Base-by-base conservation (phyloP, 2,113 vertebrate genomes). In the Lagopus leucura region DNA sequence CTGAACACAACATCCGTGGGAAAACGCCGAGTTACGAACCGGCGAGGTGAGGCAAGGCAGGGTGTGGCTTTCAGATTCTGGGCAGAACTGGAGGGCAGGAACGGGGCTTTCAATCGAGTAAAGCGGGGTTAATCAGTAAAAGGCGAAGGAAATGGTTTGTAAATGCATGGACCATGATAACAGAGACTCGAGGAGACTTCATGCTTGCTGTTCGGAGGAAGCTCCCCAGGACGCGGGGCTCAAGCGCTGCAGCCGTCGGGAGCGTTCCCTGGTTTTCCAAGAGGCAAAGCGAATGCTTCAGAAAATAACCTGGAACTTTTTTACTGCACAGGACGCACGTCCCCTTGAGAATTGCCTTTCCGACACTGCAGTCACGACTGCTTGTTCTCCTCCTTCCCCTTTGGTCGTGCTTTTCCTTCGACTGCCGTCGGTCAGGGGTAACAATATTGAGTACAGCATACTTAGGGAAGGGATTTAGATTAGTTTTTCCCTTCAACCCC, bases 311-410 rank as follows among this genome's bases (percentile, higher is more conserved):
- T 30, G 58, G 58, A 90, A 89, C 38, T 63, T 81, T 73, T 30
- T 20, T 3, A 40, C 65, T 47, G n/a, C 36, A 43, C 69, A 60
- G 43, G n/a, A 28, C 4, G 2, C 1, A 0, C 5, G 63, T 85
- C 48, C 58, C 43, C 10, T 5, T 2, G 4, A 60, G 75, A 28
- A 10, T 27, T 36, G 30, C 6, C 5, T 77, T 82, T 42, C 14
- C 30, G 61, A 50, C 76, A 54, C 40, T 36, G 27, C n/a, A 21
- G 10, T 16, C 14, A 64, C 28, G 27, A 2, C 21, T 19, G 2
- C 15, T 82, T 55, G 19, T 54, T 3, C 34, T 60, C 54, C 40
- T 54, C 40, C 36, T 84, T 70, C 30, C 24, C 3, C 19, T 87
- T 52, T 15, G 57, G 21, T 54, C 42, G 36, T 2, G 3, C 17